phyloP scores from a whole-genome alignment of 2,113 vertebrate genomes.

The Salvelinus fontinalis region DNA sequence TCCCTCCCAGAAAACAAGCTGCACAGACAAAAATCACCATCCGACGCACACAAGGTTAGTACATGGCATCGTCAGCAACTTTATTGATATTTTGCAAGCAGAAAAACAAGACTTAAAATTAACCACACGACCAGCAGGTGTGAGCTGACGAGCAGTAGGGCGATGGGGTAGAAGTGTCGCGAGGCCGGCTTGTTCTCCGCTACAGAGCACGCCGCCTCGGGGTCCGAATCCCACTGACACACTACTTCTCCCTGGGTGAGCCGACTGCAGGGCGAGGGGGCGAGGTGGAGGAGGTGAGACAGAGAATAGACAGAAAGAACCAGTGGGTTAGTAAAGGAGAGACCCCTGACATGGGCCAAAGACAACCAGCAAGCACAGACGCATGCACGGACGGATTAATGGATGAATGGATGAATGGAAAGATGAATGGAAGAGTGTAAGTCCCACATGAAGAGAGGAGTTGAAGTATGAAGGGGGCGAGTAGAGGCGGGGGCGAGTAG shows the following conservation, averaged over 20 bases:
- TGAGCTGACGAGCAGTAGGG: constrained; percentile 98
- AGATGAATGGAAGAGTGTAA: not conserved
- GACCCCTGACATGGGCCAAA: no score
- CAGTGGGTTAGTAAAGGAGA: no score
- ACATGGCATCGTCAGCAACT: constrained; percentile 68
- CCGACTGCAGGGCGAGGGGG: constrained; percentile 81
- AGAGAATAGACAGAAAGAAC: not conserved
- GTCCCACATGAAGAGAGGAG: not conserved
- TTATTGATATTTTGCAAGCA: constrained; percentile 99
- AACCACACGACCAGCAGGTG: constrained; percentile 99
- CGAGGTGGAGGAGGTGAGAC: not conserved
- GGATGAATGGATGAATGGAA: not conserved
- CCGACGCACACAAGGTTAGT: not conserved
- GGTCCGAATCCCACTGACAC: constrained; percentile 89
- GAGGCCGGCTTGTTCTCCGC: constrained; percentile 97
- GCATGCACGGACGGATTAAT: not conserved
- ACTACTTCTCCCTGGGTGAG: constrained; percentile 89
- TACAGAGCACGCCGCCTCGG: constrained; percentile 90
- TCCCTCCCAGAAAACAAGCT: not conserved
- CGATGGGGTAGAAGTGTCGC: constrained; percentile 99
- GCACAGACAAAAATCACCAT: not conserved
- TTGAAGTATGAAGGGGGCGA: no score
- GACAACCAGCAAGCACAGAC: not conserved
- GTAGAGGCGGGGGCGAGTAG: no score
- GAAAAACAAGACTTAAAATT: constrained; percentile 99